Percentiles rank a stretch among this genome's conserved stretches.
Evolutionary conservation across 1,140 invertebrate species (phyloP).

Genomic region (Rhizoglyphus robini): DNA sequence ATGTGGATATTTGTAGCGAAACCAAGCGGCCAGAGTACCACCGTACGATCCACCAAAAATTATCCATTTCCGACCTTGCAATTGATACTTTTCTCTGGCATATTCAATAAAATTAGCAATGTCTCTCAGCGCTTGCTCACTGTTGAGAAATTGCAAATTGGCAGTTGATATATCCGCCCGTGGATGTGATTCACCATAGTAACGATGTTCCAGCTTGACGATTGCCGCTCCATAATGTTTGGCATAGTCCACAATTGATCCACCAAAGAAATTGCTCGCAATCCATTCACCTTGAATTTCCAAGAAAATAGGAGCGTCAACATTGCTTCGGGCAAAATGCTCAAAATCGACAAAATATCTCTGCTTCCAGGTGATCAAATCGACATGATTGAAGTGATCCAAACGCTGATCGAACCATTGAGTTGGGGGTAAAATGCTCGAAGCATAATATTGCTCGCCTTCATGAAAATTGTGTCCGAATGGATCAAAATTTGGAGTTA

Average conservation of each 20-base stretch:
- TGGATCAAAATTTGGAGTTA: too few relatives aligned
- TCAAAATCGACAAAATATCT: too few relatives aligned
- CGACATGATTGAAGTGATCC: too few relatives aligned
- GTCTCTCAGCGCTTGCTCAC: slow-evolving; percentile 85
- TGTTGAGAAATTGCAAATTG: slow-evolving; percentile 56
- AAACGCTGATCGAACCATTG: too few relatives aligned
- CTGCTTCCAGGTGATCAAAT: too few relatives aligned
- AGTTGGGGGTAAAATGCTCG: too few relatives aligned
- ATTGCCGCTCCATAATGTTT: slow-evolving; percentile 59
- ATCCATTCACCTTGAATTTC: too few relatives aligned
- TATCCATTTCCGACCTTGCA: slow-evolving; percentile 46
- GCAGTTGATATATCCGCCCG: slow-evolving; percentile 61
- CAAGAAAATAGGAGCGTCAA: too few relatives aligned
- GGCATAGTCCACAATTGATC: slow-evolving; percentile 83
- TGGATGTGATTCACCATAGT: slow-evolving; percentile 80
- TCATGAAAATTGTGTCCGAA: too few relatives aligned
- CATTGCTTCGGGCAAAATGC: too few relatives aligned
- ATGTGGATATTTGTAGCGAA: slow-evolving; percentile 90
- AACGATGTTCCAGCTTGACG: slow-evolving; percentile 89
- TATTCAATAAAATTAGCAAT: slow-evolving; percentile 71
- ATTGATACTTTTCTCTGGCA: slow-evolving; percentile 43
- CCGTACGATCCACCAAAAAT: slow-evolving; percentile 88
- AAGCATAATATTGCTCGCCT: too few relatives aligned
- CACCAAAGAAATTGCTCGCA: too few relatives aligned
- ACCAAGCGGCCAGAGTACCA: slow-evolving; percentile 56